Evolutionary conservation across 2,113 vertebrate genomes (phyloP).

Genomic region (Anguilla rostrata): DNA sequence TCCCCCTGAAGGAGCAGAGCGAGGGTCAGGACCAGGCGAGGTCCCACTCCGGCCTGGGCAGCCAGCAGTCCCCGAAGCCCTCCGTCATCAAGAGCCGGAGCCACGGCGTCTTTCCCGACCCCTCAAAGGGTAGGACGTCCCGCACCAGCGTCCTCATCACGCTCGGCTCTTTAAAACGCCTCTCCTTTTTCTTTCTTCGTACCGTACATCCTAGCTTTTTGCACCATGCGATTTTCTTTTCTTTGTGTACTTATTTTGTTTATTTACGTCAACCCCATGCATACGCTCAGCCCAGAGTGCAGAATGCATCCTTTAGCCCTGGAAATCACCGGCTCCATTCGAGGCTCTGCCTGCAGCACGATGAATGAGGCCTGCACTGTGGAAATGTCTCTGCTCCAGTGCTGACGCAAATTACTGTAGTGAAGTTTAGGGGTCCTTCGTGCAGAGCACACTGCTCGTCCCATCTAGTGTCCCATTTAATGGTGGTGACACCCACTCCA

Average conservation of each 20-base stretch:
- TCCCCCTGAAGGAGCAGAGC: constrained; percentile 89
- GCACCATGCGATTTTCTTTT: background rate
- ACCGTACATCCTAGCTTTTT: constrained; percentile 14
- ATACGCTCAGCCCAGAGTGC: constrained; percentile 15
- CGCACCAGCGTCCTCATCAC: background rate
- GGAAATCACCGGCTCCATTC: constrained; percentile 4
- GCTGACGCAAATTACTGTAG: background rate
- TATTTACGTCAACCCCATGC: constrained; percentile 22
- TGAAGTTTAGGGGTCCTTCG: background rate
- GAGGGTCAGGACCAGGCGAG: constrained; percentile 89
- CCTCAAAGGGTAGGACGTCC: constrained; percentile 85
- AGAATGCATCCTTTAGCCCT: constrained; percentile 21
- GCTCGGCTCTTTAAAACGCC: constrained; percentile 14
- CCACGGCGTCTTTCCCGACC: constrained; percentile 96
- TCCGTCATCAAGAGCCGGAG: constrained; percentile 98
- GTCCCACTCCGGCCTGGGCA: constrained; percentile 75
- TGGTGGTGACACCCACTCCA: background rate
- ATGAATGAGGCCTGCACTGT: constrained; percentile 1
- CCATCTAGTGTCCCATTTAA: no score
- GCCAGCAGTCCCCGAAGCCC: constrained; percentile 86
- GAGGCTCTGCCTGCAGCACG: background rate
- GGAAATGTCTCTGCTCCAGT: background rate
- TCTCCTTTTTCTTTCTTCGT: constrained; percentile 23
- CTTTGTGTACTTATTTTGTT: background rate
- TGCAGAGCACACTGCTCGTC: background rate